A percentile compares a stretch with the other conserved stretches of the same genome.
Evolutionary conservation across 1,140 invertebrate genomes (phyloP).

Genomic region (Maniola jurtina): DNA sequence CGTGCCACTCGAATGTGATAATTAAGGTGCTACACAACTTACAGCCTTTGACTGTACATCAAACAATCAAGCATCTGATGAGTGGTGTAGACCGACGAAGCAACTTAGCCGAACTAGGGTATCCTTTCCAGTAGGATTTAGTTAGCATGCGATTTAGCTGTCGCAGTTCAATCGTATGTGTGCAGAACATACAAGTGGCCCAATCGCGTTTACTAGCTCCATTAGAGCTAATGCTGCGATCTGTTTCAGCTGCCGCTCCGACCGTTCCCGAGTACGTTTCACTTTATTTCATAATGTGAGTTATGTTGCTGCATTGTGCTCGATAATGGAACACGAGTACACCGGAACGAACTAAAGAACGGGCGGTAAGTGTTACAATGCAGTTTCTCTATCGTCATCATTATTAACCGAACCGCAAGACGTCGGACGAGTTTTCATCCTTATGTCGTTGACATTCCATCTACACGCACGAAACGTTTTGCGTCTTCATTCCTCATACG

Average conservation of each 20-base stretch:
- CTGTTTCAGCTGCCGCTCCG: constrained; percentile 12
- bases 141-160: too few species aligned
- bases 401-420: neutral
- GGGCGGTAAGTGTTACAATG: neutral
- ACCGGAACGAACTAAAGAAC: neutral
- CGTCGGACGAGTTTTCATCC: too few species aligned
- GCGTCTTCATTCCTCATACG: too few species aligned
- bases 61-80: too few species aligned
- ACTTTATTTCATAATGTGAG: constrained; percentile 16
- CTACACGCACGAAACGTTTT: too few species aligned
- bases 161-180: neutral
- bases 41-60: too few species aligned
- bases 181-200: neutral
- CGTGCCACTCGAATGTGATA: too few species aligned
- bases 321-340: constrained; percentile 2
- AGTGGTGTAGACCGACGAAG: too few species aligned
- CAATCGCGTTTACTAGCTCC: constrained; percentile 10
- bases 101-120: too few species aligned
- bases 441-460: too few species aligned
- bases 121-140: too few species aligned
- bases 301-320: constrained; percentile 11
- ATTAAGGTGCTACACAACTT: too few species aligned
- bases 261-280: constrained; percentile 10
- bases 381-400: neutral
- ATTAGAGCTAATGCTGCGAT: constrained; percentile 12